These are phyloP conservation scores for Heliconius erato DNA, from an alignment of 2,888 invertebrate genomes.

Conservation along the genomic window DNA sequence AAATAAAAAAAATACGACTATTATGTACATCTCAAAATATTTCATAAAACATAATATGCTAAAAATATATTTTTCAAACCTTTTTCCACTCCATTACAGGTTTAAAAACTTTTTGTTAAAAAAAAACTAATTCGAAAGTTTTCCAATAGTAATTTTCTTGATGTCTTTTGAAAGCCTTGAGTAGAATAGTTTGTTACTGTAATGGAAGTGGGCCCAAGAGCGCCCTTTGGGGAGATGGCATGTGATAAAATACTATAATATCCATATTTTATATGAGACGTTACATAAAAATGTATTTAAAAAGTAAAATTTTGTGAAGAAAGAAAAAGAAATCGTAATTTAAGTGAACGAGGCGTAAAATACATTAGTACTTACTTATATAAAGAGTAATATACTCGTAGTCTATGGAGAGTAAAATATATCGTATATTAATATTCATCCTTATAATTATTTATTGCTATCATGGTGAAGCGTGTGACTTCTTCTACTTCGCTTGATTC, in stretches of 20 bases:
- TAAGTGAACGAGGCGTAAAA: not conserved
- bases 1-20: not conserved
- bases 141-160: conserved; percentile 48
- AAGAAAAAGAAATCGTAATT: not conserved
- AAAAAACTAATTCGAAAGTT: conserved; percentile 44
- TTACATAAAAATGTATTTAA: conserved; percentile 5
- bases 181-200: conserved; percentile 48
- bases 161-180: conserved; percentile 45
- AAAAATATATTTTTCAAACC: too few species aligned
- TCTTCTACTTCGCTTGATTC: too few species aligned
- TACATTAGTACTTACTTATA: too few species aligned
- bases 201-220: conserved; percentile 43
- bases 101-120: conserved; percentile 31
- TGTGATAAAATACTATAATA: conserved; percentile 38
- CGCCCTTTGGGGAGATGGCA: conserved; percentile 32
- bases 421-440: too few species aligned
- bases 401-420: too few species aligned
- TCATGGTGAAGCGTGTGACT: too few species aligned
- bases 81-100: not conserved
- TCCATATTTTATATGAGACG: conserved; percentile 11
- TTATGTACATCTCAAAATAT: too few species aligned
- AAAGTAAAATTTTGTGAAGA: not conserved
- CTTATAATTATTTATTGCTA: too few species aligned
- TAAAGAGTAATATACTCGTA: too few species aligned
- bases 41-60: not conserved